Percentiles rank a stretch among this genome's conserved stretches.
Evolutionary conservation across 2,797 vertebrate species (phyloP).

Genomic region (Lemur catta): DNA sequence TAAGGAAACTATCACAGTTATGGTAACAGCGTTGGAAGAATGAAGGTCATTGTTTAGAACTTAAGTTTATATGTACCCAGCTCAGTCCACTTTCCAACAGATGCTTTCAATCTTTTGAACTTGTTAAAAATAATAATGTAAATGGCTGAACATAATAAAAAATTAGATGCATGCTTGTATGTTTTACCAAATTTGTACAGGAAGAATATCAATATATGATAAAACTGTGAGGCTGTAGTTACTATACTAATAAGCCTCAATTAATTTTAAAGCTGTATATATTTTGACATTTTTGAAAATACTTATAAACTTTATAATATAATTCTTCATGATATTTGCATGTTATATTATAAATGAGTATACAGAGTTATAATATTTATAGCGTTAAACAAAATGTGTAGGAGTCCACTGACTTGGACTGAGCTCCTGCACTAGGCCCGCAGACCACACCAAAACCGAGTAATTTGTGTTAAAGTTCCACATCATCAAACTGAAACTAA

Average conservation of each 20-base stretch:
- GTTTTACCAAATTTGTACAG: not conserved
- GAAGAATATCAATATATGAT: not conserved
- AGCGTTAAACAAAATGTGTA: not conserved
- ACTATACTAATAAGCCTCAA: not conserved
- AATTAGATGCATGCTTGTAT: not conserved
- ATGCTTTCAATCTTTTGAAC: not conserved
- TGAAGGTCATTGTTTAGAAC: not conserved
- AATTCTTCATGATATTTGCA: not conserved
- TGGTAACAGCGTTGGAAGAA: not conserved
- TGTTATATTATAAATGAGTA: not conserved
- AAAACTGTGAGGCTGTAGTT: not conserved
- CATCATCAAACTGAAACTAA: not conserved
- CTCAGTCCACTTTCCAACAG: not conserved
- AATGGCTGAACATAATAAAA: not conserved
- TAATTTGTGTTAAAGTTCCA: not conserved
- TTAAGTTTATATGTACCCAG: not conserved
- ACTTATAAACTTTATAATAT: not conserved
- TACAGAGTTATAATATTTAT: not conserved
- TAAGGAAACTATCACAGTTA: not conserved
- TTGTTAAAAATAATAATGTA: not conserved
- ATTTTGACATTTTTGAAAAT: not conserved
- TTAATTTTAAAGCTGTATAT: not conserved
- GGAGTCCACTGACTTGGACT: not conserved
- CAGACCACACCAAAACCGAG: not conserved
- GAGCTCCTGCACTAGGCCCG: not conserved